Percentiles rank a stretch among this genome's conserved stretches.
Conservation (phyloP, 1,140 invertebrate genomes). For the Zelostemma sp. region DNA sequence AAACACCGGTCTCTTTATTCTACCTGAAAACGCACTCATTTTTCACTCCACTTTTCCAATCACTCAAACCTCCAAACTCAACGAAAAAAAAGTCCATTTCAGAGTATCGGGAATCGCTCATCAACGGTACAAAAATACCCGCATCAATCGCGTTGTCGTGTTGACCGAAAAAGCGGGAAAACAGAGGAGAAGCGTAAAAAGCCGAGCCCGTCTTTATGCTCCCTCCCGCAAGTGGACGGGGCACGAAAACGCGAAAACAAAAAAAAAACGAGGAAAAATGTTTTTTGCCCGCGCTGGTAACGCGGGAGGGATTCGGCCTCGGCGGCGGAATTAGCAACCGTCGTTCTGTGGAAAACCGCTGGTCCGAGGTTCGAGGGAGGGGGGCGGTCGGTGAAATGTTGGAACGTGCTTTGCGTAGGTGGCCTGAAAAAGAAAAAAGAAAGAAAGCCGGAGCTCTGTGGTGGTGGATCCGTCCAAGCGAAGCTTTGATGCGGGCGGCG, state of each 20-base stretch:
- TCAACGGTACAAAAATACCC: conserved; percentile 23
- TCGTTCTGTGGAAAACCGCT: conserved; percentile 40
- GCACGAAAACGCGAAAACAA: neutral
- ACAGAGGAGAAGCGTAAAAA: conserved; percentile 13
- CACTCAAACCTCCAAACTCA: too few species aligned
- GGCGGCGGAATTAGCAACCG: conserved; percentile 37
- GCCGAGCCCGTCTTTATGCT: conserved; percentile 15
- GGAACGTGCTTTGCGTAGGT: conserved; percentile 38
- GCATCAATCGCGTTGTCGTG: neutral
- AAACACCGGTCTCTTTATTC: too few species aligned
- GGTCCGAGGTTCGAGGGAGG: neutral
- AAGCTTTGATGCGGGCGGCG: conserved; percentile 29
- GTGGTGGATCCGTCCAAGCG: conserved; percentile 38
- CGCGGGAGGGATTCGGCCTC: conserved; percentile 19
- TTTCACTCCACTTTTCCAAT: too few species aligned
- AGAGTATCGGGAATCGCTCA: conserved; percentile 26
- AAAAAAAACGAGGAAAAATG: conserved; percentile 8
- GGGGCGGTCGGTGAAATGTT: conserved; percentile 16
- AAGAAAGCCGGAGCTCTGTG: conserved; percentile 26
- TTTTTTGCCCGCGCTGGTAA: conserved; percentile 18
- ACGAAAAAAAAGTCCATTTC: too few species aligned
- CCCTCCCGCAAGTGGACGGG: conserved; percentile 23
- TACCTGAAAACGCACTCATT: too few species aligned
- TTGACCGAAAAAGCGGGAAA: conserved; percentile 15
- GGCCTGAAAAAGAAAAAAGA: conserved; percentile 30